Conservation (phyloP, 2,888 invertebrate genomes). For the Resseliella maxima region DNA sequence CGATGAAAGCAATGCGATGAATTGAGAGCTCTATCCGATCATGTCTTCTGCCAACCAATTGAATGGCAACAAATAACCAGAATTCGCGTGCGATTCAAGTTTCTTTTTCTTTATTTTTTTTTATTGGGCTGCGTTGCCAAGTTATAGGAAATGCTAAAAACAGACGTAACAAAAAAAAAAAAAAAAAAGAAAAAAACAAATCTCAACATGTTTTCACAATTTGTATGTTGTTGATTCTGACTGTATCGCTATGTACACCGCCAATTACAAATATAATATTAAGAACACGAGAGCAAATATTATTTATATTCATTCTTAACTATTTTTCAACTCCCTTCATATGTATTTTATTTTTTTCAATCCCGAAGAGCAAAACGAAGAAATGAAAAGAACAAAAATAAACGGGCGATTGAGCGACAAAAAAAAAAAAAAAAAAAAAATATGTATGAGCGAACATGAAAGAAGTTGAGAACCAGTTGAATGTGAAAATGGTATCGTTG, state of each 20-base stretch:
- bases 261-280: constrained; percentile 48
- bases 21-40: not conserved
- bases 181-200: not conserved
- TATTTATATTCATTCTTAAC: constrained; percentile 26
- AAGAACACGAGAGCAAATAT: constrained; percentile 4
- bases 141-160: not conserved
- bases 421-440: not conserved
- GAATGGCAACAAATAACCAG: not conserved
- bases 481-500: constrained; percentile 30
- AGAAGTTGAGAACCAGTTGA: not conserved
- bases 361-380: not conserved
- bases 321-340: not conserved
- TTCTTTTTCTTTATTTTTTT: not conserved
- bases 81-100: constrained; percentile 23
- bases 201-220: constrained; percentile 31
- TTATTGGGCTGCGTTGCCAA: not conserved
- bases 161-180: not conserved
- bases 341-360: not conserved
- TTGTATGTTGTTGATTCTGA: not conserved
- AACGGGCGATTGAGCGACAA: no score
- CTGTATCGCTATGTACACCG: not conserved
- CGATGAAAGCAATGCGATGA: no score
- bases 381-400: not conserved
- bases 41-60: not conserved
- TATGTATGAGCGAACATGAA: not conserved